Conservation (phyloP, 2,113 vertebrate species). For the Petrocephalus microphthalmus region DNA sequence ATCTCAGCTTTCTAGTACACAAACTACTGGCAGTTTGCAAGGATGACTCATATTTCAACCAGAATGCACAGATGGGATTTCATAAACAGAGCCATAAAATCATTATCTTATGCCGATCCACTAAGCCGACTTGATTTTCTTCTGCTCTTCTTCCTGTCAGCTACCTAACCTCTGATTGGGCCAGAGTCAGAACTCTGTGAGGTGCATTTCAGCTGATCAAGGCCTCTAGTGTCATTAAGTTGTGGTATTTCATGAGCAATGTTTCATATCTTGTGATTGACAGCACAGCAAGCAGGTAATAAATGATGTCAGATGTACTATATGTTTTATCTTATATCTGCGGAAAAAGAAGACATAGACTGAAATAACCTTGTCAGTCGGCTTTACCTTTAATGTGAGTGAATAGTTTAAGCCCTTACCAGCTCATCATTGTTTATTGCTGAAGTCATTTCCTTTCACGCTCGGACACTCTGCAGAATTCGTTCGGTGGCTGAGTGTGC, state of each 20-base stretch:
- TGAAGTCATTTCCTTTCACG: neutral
- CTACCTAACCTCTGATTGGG: neutral
- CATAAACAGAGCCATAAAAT: neutral
- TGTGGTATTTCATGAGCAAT: neutral
- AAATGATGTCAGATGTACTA: neutral
- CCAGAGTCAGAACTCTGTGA: neutral
- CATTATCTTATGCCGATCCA: neutral
- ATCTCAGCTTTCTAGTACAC: neutral
- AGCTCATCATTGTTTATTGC: neutral
- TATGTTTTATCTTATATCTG: neutral
- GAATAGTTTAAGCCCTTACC: neutral
- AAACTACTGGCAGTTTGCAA: neutral
- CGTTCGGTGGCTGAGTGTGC: neutral
- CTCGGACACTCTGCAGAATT: neutral
- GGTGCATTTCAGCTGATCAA: neutral
- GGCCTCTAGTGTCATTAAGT: neutral
- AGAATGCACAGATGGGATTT: neutral
- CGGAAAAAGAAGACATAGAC: neutral
- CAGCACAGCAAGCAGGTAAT: neutral
- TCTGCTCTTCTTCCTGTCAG: neutral
- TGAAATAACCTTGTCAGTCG: neutral
- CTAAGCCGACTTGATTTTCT: neutral
- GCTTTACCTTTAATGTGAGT: neutral
- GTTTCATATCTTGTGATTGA: neutral
- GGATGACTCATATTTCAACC: neutral